Percentiles rank a stretch among this genome's conserved stretches.
phyloP scores from a whole-genome alignment of 2,888 invertebrate genomes.

The Rhyacophila evoluta region DNA sequence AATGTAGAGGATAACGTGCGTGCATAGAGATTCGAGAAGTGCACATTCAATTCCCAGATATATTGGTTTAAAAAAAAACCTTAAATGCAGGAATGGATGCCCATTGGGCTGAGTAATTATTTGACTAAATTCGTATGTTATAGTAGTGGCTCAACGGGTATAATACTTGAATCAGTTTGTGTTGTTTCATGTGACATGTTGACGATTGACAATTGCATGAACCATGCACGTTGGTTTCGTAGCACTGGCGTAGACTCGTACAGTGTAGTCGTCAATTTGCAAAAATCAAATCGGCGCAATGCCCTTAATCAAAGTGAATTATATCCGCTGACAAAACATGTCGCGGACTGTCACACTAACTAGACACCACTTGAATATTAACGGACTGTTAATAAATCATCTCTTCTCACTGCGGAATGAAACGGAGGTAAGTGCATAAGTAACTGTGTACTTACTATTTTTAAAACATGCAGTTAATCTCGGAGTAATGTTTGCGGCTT shows the following conservation, averaged over 20 bases:
- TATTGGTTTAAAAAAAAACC: too few species aligned
- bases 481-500: background rate
- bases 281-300: slow-evolving; percentile 25
- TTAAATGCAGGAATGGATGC: too few species aligned
- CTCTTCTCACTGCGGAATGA: background rate
- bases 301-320: slow-evolving; percentile 26
- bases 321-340: slow-evolving; percentile 22
- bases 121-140: too few species aligned
- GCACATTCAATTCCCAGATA: too few species aligned
- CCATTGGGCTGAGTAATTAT: too few species aligned
- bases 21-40: too few species aligned
- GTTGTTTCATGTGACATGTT: too few species aligned
- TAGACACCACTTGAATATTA: slow-evolving; percentile 22
- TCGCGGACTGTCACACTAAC: slow-evolving; percentile 24
- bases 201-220: too few species aligned
- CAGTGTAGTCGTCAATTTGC: slow-evolving; percentile 13
- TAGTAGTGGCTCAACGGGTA: too few species aligned
- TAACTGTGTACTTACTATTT: too few species aligned
- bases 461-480: background rate
- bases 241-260: background rate
- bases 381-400: slow-evolving; percentile 19
- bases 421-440: background rate
- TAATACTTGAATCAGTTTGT: too few species aligned
- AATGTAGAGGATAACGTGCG: too few species aligned
- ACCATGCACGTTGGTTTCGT: background rate